A percentile compares a stretch with the other conserved stretches of the same genome.
Evolutionary conservation across 2,113 vertebrate species (phyloP).

Genomic region (Xenopus laevis): DNA sequence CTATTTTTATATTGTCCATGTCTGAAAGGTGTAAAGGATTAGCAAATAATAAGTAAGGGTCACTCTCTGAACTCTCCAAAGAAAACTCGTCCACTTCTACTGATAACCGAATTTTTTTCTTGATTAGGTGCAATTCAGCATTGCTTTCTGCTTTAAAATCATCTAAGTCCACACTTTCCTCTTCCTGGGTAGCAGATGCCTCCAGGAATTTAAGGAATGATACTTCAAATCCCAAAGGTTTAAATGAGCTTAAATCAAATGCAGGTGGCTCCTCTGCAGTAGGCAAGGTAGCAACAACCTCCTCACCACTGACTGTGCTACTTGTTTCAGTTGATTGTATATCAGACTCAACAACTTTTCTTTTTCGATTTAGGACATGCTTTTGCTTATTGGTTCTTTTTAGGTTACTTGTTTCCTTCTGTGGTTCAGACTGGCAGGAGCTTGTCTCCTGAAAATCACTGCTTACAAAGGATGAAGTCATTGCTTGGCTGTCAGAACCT

Average conservation of each 20-base stretch:
- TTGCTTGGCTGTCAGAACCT: conserved; percentile 56
- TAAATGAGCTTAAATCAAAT: conserved; percentile 82
- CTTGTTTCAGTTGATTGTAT: conserved; percentile 48
- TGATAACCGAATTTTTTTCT: conserved; percentile 53
- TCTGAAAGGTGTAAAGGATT: conserved; percentile 78
- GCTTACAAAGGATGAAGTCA: conserved; percentile 57
- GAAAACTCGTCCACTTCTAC: conserved; percentile 47
- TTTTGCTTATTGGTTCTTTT: conserved; percentile 77
- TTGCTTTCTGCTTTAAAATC: conserved; percentile 54
- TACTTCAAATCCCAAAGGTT: conserved; percentile 94
- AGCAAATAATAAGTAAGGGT: conserved; percentile 76
- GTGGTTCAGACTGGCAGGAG: conserved; percentile 61
- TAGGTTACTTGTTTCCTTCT: conserved; percentile 57
- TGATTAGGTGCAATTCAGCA: conserved; percentile 61
- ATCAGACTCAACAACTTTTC: conserved; percentile 59
- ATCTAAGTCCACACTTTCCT: conserved; percentile 62
- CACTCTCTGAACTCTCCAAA: conserved; percentile 61
- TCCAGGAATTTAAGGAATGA: conserved; percentile 93
- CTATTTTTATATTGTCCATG: conserved; percentile 78
- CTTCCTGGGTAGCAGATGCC: conserved; percentile 77
- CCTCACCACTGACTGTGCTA: conserved; percentile 60
- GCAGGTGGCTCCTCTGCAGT: conserved; percentile 68
- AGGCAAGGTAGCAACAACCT: conserved; percentile 68
- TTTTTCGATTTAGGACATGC: conserved; percentile 67
- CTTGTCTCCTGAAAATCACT: conserved; percentile 60